Evolutionary conservation across 2,113 vertebrate species (phyloP), one percentile per base, ranked within the genome.

Genomic region (Rhea pennata): DNA sequence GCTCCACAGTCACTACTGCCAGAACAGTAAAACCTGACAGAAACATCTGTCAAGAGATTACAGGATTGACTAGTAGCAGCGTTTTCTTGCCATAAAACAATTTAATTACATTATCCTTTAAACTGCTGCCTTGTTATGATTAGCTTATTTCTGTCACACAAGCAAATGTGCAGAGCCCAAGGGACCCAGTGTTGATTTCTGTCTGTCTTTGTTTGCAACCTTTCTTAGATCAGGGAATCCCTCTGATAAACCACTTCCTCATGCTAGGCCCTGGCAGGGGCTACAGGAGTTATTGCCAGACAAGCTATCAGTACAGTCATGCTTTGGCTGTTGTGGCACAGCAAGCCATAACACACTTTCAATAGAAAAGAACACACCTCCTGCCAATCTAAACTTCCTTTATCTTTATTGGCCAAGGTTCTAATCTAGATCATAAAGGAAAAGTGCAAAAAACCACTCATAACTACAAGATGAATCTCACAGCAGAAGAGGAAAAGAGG

Each of bases 61-160:
- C 78, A 93, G 8, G 15, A 85, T 4, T 87, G 78, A 64, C 12
- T 13, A 84, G 2, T 44, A 51, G 16, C 48, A 90, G 56, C 44
- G 66, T 48, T 88, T 62, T 92, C 48, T 48, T 90, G 56, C 22
- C 84, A 88, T 42, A 88, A 94, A 92, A 19, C 21, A 93, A 90
- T 79, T n/a, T 40, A 85, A 79, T 64, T 29, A 31, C 23, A 27
- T 44, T 65, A 82, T 58, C 84, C 53, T 75, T 81, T 48, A 76
- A 91, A 84, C 58, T 67, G 65, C 22, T 92, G 76, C 85, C 15
- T 74, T 78, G 23, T 26, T 67, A 93, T 14, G 26, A 77, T 61
- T 17, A 54, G 10, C n/a, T 92, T 78, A 42, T 84, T 89, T 93
- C 75, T 74, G 24, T 44, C 69, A 71, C 44, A 88, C 62, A 86